Evolutionary conservation across 2,888 invertebrate genomes (phyloP), one percentile per base, ranked within the genome.

Genomic region (Athrips mouffetella): DNA sequence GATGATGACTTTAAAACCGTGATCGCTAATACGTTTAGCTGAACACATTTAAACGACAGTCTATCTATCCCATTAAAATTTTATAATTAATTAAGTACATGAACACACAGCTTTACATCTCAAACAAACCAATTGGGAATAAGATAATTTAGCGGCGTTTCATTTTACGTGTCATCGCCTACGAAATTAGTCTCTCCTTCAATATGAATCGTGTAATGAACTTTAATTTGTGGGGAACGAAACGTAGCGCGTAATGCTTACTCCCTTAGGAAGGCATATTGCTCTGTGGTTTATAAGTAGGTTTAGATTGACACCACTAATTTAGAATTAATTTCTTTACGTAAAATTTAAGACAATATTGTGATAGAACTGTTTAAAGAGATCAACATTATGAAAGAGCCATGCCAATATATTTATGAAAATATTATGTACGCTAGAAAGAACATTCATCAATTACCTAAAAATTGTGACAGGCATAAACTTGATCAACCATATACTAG

Each of bases 151-250:
- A 57, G 59, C 58, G 62, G 48, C 60, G 57, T 65, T 70, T 70
- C 68, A 76, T 76, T 76, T 76, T 67, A 70, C 75, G 71, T 73
- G 58, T 65, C 70, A 58, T 55, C 67, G 73, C 64, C 49, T 53
- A 49, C 54, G 29, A 16, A 20, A 18, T 35, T 35, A 18, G 16
- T 16, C 16, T 35, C 6, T 7, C 5, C 35, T 35, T 37, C 13
- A 37, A 21, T 37, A 21, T 41, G 13, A 15, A 27, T 25, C 1
- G 13, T 23, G 8, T 40, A 40, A 23, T 25, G 25, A 40, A 11
- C 21, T 5, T 21, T 25, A n/a, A 31, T 18, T n/a, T 16, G 35
- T 20, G 18, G 35, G 16, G n/a, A n/a, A n/a, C n/a, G n/a, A n/a
- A n/a, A n/a, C n/a, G n/a, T 35, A 35, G 18, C n/a, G 2, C 3